phyloP scores from a whole-genome alignment of 2,113 vertebrate species.

The Aldabrachelys gigantea region DNA sequence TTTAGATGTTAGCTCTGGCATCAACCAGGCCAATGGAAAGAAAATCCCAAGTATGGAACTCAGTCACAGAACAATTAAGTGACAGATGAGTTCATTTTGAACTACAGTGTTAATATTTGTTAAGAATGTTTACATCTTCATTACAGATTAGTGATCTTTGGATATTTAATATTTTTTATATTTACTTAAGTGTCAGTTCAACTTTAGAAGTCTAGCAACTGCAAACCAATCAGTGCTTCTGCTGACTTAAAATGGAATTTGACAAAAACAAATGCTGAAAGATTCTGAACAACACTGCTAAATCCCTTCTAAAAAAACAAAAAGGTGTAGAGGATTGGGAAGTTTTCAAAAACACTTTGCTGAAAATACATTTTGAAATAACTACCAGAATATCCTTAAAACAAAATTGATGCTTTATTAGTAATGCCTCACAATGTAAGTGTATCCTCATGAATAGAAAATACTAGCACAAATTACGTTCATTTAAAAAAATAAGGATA shows the following conservation, averaged over 20 bases:
- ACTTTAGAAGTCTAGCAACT: neutral
- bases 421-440: neutral
- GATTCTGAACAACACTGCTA: neutral
- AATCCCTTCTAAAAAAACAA: neutral
- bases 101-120: neutral
- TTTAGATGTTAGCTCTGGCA: neutral
- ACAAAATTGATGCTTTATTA: neutral
- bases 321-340: neutral
- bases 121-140: neutral
- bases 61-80: neutral
- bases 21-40: neutral
- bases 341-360: neutral
- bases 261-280: neutral
- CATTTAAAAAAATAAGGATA: neutral
- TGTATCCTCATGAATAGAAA: neutral
- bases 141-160: neutral
- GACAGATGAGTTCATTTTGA: neutral
- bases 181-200: neutral
- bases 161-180: neutral
- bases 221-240: neutral
- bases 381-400: neutral
- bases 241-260: constrained; percentile 12
- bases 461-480: neutral
- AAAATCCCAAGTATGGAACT: neutral
- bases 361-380: neutral